Evolutionary conservation across 2,888 invertebrate species (phyloP).

Genomic region (Atrina japonica): DNA sequence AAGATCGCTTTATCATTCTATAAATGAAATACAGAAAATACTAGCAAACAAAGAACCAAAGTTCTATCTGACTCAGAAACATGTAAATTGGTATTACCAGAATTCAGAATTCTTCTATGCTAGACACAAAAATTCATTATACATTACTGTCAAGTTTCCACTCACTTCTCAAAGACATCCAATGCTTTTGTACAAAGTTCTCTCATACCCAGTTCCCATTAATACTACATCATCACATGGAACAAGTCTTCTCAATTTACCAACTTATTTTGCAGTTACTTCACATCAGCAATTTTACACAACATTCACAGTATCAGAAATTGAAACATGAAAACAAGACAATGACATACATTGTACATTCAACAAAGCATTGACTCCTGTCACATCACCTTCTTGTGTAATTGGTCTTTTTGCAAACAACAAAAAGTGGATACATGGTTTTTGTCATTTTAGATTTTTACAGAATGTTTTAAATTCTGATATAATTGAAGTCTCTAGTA

Average conservation of each 20-base stretch:
- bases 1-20: background rate
- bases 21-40: background rate
- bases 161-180: slow-evolving; percentile 2
- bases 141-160: slow-evolving; percentile 16
- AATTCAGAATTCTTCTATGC: slow-evolving; percentile 10
- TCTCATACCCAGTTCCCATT: background rate
- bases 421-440: no score
- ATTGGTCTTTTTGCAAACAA: slow-evolving; percentile 21
- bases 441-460: no score
- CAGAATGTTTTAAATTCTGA: no score
- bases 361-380: background rate
- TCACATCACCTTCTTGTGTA: background rate
- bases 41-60: background rate
- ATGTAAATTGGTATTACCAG: background rate
- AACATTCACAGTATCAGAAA: slow-evolving; percentile 6
- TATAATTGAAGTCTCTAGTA: no score
- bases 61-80: background rate
- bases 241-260: no score
- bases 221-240: slow-evolving; percentile 9
- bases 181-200: slow-evolving; percentile 1
- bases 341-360: no score
- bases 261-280: slow-evolving; percentile 7
- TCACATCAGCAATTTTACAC: slow-evolving; percentile 11
- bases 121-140: background rate
- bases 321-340: no score